Conservation (phyloP, 2,113 vertebrate species). For the Sander lucioperca region DNA sequence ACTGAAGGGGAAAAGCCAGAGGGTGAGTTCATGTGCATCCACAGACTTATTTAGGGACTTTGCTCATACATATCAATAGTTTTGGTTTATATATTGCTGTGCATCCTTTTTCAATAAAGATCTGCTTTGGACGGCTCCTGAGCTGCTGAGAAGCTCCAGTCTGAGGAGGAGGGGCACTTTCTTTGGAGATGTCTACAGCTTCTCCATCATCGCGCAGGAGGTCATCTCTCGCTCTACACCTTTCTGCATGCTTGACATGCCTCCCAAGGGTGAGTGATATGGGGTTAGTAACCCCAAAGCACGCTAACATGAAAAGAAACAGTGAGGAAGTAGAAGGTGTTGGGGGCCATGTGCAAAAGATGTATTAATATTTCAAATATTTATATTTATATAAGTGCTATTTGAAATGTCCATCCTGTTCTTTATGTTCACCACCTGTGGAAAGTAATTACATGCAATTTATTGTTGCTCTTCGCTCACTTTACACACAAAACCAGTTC, state of each 20-base stretch:
- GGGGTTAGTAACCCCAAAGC: background rate
- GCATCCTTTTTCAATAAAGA: slow-evolving; percentile 75
- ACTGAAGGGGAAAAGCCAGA: slow-evolving; percentile 71
- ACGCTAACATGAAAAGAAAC: background rate
- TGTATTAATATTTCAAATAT: background rate
- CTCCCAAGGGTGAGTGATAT: slow-evolving; percentile 83
- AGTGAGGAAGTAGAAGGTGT: background rate
- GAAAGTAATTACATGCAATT: background rate
- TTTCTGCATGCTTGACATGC: slow-evolving; percentile 92
- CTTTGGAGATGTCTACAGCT: slow-evolving; percentile 88
- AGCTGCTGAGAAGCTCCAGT: slow-evolving; percentile 84
- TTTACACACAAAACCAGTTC: background rate
- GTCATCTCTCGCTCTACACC: slow-evolving; percentile 89
- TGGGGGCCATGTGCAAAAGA: background rate
- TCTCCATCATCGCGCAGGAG: slow-evolving; percentile 92
- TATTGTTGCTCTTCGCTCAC: background rate
- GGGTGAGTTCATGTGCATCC: slow-evolving; percentile 75
- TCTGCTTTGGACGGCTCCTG: slow-evolving; percentile 92
- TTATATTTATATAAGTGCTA: background rate
- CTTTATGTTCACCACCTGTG: background rate
- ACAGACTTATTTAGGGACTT: background rate
- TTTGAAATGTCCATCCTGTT: background rate
- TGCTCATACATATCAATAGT: background rate
- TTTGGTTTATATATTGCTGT: background rate
- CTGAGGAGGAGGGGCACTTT: slow-evolving; percentile 83